Conservation (phyloP, 1,140 invertebrate genomes). For the Aphaenogaster rudis region DNA sequence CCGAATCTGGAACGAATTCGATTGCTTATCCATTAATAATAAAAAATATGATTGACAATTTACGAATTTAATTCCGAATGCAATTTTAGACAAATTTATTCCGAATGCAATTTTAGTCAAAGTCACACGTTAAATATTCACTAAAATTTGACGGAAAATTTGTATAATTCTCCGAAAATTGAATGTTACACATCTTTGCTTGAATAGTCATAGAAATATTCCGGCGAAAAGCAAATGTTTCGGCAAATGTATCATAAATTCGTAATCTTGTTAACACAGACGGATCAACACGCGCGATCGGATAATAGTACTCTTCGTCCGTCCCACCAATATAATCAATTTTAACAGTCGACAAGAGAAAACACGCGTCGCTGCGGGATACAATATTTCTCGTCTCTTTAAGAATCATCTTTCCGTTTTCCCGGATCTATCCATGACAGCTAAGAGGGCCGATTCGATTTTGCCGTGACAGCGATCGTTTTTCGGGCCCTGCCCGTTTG, state of each 20-base stretch:
- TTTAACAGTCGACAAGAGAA: not conserved
- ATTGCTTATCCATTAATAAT: not conserved
- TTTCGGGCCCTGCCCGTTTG: conserved; percentile 66
- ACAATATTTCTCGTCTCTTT: conserved; percentile 47
- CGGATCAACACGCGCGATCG: not conserved
- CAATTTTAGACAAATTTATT: not conserved
- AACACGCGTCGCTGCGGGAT: conserved; percentile 17
- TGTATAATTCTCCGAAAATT: not conserved
- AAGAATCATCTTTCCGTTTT: conserved; percentile 47
- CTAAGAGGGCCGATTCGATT: conserved; percentile 69
- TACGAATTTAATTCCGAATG: not conserved
- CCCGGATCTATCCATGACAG: conserved; percentile 40
- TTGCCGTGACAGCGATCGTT: conserved; percentile 71
- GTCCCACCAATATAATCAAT: conserved; percentile 44
- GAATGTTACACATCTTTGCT: not conserved
- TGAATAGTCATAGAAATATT: not conserved
- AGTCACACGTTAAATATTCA: not conserved
- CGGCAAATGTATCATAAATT: not conserved
- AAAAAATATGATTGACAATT: not conserved
- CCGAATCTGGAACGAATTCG: not conserved
- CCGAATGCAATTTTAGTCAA: not conserved
- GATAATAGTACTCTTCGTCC: conserved; percentile 19
- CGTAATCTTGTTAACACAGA: not conserved
- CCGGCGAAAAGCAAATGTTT: not conserved
- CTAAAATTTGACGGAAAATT: not conserved